These are phyloP conservation scores for Paguma larvata DNA, from an alignment of 2,797 vertebrate genomes.

Conservation along the genomic window DNA sequence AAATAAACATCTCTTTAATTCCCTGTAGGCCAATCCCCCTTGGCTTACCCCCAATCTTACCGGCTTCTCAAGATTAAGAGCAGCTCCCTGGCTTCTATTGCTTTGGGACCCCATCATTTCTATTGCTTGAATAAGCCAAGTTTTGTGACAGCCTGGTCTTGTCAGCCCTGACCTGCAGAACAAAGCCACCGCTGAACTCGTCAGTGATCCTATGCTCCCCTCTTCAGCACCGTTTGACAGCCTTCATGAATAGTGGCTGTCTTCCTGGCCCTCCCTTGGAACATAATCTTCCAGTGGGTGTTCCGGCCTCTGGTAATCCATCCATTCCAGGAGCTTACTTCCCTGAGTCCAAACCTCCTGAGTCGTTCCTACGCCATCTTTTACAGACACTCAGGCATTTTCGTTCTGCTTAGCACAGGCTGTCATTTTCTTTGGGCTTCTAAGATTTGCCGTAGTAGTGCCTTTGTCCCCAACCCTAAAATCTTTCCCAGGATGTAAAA, in stretches of 20 bases:
- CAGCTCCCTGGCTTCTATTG: background rate
- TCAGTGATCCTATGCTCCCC: background rate
- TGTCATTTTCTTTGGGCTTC: background rate
- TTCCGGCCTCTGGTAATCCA: background rate
- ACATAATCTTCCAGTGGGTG: background rate
- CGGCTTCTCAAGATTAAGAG: slow-evolving; percentile 5
- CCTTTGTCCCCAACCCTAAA: background rate
- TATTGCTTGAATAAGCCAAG: background rate
- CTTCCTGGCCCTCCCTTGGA: background rate
- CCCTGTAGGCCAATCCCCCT: background rate
- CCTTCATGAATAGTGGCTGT: background rate
- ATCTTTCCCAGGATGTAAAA: background rate
- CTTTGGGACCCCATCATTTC: background rate
- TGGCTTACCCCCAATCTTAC: background rate
- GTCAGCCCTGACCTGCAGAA: background rate
- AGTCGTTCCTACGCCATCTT: background rate
- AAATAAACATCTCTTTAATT: background rate
- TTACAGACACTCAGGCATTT: background rate
- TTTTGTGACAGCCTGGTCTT: background rate
- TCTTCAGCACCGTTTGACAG: background rate
- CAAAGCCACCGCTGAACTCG: background rate
- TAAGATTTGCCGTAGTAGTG: background rate
- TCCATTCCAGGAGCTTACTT: background rate
- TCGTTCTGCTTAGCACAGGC: background rate
- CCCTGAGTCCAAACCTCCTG: background rate